Percentiles rank a stretch among this genome's conserved stretches.
phyloP scores from a whole-genome alignment of 2,113 vertebrate genomes.

The Struthio camelus region DNA sequence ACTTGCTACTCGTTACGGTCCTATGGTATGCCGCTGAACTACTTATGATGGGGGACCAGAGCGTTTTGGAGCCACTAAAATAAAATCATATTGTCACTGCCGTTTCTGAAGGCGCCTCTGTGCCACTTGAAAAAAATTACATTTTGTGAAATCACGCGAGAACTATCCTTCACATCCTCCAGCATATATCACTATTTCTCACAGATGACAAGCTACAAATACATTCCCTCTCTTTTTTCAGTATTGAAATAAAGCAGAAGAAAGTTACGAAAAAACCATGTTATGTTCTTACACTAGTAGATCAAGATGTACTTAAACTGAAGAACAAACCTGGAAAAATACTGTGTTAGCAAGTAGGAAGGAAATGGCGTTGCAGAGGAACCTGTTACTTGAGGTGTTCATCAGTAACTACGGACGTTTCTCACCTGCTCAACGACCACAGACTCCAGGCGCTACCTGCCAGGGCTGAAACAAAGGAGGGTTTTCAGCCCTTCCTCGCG shows the following conservation, averaged over 20 bases:
- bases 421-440: not conserved
- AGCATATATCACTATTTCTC: not conserved
- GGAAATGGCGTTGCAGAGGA: not conserved
- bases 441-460: not conserved
- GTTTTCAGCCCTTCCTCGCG: not conserved
- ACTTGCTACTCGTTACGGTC: not conserved
- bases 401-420: not conserved
- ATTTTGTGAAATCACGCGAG: not conserved
- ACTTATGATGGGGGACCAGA: not conserved
- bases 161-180: not conserved
- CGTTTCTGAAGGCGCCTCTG: not conserved
- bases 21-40: not conserved
- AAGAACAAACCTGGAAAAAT: not conserved
- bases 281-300: not conserved
- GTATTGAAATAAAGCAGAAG: not conserved
- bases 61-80: not conserved
- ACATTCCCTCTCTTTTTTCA: not conserved
- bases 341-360: not conserved
- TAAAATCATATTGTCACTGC: not conserved
- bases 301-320: not conserved
- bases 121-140: not conserved
- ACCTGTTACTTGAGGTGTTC: not conserved
- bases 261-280: not conserved
- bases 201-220: not conserved
- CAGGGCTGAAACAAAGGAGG: not conserved